Percentiles rank a stretch among this genome's conserved stretches.
Evolutionary conservation across 2,888 invertebrate genomes (phyloP).

Genomic region (Cephus spinipes): DNA sequence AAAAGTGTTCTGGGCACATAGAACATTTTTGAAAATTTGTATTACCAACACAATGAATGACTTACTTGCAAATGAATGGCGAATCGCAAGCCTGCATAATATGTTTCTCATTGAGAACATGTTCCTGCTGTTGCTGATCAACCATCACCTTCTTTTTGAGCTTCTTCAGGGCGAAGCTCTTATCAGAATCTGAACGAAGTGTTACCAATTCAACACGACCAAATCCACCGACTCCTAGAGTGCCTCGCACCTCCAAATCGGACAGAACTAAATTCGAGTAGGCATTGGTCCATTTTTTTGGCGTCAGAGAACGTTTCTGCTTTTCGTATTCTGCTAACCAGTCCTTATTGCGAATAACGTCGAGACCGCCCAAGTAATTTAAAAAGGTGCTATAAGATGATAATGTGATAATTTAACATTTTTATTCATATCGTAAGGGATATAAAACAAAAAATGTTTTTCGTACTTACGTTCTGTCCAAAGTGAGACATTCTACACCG

Average conservation of each 20-base stretch:
- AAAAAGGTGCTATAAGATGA: constrained; percentile 75
- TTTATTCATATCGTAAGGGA: not conserved
- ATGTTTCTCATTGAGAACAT: constrained; percentile 76
- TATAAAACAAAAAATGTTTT: constrained; percentile 6
- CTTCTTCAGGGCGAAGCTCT: constrained; percentile 75
- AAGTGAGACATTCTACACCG: constrained; percentile 86
- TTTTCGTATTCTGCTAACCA: constrained; percentile 60
- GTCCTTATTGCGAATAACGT: constrained; percentile 73
- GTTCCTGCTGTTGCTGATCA: constrained; percentile 77
- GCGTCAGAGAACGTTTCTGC: constrained; percentile 56
- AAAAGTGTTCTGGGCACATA: not conserved
- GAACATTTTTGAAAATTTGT: not conserved
- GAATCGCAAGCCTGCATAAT: constrained; percentile 78
- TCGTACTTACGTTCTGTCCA: constrained; percentile 81
- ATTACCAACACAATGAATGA: constrained; percentile 6
- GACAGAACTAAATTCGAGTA: constrained; percentile 78
- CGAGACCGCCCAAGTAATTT: constrained; percentile 85
- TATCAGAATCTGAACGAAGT: constrained; percentile 57
- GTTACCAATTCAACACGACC: constrained; percentile 83
- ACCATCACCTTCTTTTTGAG: constrained; percentile 77
- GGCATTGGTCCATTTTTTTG: constrained; percentile 66
- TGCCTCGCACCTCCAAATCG: constrained; percentile 85
- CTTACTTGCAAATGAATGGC: constrained; percentile 79
- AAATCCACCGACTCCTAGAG: constrained; percentile 93
- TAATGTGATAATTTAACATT: not conserved